phyloP scores from a whole-genome alignment of 1,140 invertebrate genomes.

The Drosophila sp. region DNA sequence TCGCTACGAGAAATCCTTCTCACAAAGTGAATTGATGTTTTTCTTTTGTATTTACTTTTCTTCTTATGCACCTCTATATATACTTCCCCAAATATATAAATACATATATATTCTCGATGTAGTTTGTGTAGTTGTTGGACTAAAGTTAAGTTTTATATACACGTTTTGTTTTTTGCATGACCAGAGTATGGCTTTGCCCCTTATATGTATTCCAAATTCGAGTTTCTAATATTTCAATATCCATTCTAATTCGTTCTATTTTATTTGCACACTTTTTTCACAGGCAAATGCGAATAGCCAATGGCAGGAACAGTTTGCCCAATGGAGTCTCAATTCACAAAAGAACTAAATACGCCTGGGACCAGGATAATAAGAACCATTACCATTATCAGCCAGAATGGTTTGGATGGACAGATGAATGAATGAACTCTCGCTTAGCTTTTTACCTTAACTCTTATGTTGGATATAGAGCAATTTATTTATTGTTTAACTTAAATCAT shows the following conservation, averaged over 20 bases:
- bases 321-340: slow-evolving; percentile 82
- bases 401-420: slow-evolving; percentile 11
- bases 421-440: slow-evolving; percentile 65
- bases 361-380: slow-evolving; percentile 1
- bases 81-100: slow-evolving; percentile 5
- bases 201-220: neutral
- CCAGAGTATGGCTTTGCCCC: slow-evolving; percentile 39
- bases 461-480: slow-evolving; percentile 78
- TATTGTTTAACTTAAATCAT: slow-evolving; percentile 68
- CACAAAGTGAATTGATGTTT: slow-evolving; percentile 43
- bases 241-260: neutral
- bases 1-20: slow-evolving; percentile 62
- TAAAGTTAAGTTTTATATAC: slow-evolving; percentile 5
- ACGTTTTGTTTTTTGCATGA: slow-evolving; percentile 12
- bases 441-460: slow-evolving; percentile 73
- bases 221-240: neutral
- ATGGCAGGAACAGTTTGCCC: slow-evolving; percentile 83
- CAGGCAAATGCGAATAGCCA: slow-evolving; percentile 82
- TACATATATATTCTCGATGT: slow-evolving; percentile 34
- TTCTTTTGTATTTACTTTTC: slow-evolving; percentile 17
- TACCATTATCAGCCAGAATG: neutral
- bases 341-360: slow-evolving; percentile 63
- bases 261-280: slow-evolving; percentile 22
- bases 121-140: slow-evolving; percentile 62
- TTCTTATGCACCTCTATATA: slow-evolving; percentile 42